Evolutionary conservation across 2,113 vertebrate species (phyloP), one percentile per base, ranked within the genome.

Genomic region (Acinonyx jubatus): DNA sequence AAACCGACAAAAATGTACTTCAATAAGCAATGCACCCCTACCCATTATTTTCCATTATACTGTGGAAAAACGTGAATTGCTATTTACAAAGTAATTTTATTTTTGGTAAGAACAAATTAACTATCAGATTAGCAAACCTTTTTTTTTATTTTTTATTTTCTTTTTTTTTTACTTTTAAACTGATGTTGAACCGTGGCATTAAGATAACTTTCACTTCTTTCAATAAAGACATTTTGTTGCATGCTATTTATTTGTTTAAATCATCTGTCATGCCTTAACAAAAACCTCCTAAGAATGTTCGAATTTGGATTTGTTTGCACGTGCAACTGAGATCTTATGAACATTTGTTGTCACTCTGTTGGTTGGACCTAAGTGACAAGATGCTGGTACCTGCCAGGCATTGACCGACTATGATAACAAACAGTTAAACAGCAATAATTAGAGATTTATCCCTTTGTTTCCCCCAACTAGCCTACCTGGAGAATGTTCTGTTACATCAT

Each of bases 11-110:
- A 99, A 99, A 97, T 98, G 99, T 99, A 99, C 99, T 99, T 99
- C 99, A 98, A 99, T 99, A 99, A 99, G 99, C 99, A 99, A 99
- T 99, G 99, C 99, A 99, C 99, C 99, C 99, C 99, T 99, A 98
- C 99, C 99, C 99, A 99, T 98, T 99, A 98, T 98, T 98, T 98
- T 98, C 96, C 98, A 99, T 99, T 99, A 99, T 99, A 99, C 71
- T 99, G 99, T 99, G 99, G 98, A 99, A 99, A 99, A 98, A 99
- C 96, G 98, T 99, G 98, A 99, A 98, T 98, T 99, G 98, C 99
- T 99, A 99, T 99, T 99, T 99, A 99, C 99, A 99, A 99, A 99
- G 99, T 98, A 98, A 99, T 97, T 98, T 96, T 98, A 97, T 98
- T 98, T 97, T 98, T 99, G 97, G 98, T 98, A 99, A 99, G 98